A percentile compares a stretch with the other conserved stretches of the same genome.
Conservation (phyloP, 2,888 invertebrate species). For the Odontomyia ornata region DNA sequence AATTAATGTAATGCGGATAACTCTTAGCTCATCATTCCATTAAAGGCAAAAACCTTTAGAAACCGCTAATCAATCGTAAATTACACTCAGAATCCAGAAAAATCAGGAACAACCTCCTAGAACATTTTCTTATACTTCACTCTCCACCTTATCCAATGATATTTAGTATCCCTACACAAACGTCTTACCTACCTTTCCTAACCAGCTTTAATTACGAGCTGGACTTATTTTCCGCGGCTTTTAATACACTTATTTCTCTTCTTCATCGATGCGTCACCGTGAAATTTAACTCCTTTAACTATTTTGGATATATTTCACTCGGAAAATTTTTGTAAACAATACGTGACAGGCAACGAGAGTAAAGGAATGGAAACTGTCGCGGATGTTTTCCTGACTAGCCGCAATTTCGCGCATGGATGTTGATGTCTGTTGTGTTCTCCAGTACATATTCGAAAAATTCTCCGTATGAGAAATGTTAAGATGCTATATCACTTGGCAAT, state of each 20-base stretch:
- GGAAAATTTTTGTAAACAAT: slow-evolving; percentile 31
- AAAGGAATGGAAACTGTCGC: slow-evolving; percentile 17
- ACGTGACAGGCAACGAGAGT: slow-evolving; percentile 20
- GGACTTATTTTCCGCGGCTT: not conserved
- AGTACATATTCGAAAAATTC: no score
- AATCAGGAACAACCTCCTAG: no score
- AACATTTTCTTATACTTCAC: no score
- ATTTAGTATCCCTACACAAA: no score
- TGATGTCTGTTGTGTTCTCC: not conserved
- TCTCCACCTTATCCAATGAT: no score
- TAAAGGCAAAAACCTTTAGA: no score
- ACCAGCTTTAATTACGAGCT: not conserved
- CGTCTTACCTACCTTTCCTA: not conserved
- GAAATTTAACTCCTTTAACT: not conserved
- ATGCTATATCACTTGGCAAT: no score
- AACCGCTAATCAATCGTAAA: no score
- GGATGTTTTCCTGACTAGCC: slow-evolving; percentile 24
- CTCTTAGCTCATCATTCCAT: no score
- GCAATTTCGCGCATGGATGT: slow-evolving; percentile 29
- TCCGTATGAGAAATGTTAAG: no score
- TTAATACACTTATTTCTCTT: not conserved
- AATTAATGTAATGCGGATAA: no score
- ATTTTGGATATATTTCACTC: not conserved
- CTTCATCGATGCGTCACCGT: not conserved
- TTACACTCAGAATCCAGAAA: no score